A percentile compares a stretch with the other conserved stretches of the same genome.
Evolutionary conservation across 2,888 invertebrate genomes (phyloP).

Genomic region (Lasius platythorax): DNA sequence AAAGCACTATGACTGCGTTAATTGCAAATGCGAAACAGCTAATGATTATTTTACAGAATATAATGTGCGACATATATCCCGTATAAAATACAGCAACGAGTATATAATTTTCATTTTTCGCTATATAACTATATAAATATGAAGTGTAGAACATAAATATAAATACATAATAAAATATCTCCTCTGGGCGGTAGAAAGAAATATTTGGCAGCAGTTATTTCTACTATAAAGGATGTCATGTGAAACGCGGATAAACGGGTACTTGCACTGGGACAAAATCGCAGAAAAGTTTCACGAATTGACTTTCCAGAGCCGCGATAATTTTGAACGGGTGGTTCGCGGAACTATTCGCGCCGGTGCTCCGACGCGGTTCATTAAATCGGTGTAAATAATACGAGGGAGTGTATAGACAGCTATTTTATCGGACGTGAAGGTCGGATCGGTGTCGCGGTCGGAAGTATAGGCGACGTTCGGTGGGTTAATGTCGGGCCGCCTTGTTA

Average conservation of each 20-base stretch:
- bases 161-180: neutral
- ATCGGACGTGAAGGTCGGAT: slow-evolving; percentile 76
- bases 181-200: neutral
- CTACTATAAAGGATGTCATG: neutral
- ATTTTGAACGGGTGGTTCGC: slow-evolving; percentile 26
- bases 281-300: neutral
- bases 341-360: slow-evolving; percentile 29
- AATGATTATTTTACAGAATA: slow-evolving; percentile 8
- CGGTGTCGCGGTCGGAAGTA: slow-evolving; percentile 79
- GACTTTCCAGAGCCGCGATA: neutral
- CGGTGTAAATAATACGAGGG: slow-evolving; percentile 67
- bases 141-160: neutral
- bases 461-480: slow-evolving; percentile 75
- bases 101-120: slow-evolving; percentile 25
- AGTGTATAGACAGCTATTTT: slow-evolving; percentile 70
- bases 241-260: neutral
- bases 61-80: neutral
- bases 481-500: slow-evolving; percentile 79
- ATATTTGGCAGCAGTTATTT: neutral
- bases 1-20: neutral
- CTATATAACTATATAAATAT: neutral
- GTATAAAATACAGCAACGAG: neutral
- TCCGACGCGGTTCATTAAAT: slow-evolving; percentile 63
- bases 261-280: neutral
- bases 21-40: neutral